Conservation (phyloP, 2,888 invertebrate species). For the Athalia rosae region DNA sequence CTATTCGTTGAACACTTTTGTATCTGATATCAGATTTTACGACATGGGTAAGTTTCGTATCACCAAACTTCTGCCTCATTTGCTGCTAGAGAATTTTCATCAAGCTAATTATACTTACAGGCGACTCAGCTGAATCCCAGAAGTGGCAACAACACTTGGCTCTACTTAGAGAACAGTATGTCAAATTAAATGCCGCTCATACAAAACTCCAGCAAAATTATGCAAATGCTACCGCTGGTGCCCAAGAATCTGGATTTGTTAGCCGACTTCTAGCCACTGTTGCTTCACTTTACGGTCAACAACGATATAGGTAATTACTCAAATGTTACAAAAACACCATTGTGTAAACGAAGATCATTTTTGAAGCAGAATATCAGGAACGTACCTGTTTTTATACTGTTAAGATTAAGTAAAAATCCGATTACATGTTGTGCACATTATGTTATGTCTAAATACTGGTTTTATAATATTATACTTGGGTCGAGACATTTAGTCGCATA, state of each 20-base stretch:
- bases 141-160: constrained; percentile 86
- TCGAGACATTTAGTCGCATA: no score
- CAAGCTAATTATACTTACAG: constrained; percentile 52
- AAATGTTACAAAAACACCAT: background rate
- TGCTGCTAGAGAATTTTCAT: no score
- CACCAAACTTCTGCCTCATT: no score
- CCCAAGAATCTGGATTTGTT: constrained; percentile 88
- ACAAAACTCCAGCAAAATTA: constrained; percentile 90
- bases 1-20: background rate
- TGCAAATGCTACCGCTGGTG: constrained; percentile 83
- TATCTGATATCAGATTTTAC: constrained; percentile 40
- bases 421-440: background rate
- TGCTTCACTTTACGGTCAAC: constrained; percentile 87
- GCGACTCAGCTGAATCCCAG: constrained; percentile 66
- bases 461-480: no score
- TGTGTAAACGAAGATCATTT: background rate
- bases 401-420: background rate
- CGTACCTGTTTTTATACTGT: background rate
- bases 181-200: constrained; percentile 88
- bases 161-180: constrained; percentile 92
- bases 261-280: constrained; percentile 87
- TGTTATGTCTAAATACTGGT: background rate
- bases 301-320: constrained; percentile 78
- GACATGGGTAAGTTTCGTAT: constrained; percentile 3
- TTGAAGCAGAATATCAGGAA: background rate